Conservation (phyloP, 2,113 vertebrate species). For the Madoqua kirkii region DNA sequence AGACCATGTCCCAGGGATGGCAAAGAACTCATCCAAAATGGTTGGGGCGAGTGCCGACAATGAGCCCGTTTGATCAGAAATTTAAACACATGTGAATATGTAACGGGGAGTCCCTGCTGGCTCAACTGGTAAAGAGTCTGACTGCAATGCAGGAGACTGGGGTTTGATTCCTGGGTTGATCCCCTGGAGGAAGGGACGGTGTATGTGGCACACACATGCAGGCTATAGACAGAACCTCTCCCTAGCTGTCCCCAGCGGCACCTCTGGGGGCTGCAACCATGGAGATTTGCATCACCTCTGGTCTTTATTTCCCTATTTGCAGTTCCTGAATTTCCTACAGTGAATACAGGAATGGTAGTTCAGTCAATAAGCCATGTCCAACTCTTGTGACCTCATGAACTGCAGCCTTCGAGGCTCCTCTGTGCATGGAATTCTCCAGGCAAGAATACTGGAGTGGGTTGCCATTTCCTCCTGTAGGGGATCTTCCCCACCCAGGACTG, state of each 20-base stretch:
- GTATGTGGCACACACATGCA: accelerated
- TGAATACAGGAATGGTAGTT: not conserved
- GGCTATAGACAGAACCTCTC: not conserved
- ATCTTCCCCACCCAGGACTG: not conserved
- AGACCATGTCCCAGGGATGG: not conserved
- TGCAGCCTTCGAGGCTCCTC: not conserved
- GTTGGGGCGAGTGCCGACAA: not conserved
- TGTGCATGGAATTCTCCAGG: not conserved
- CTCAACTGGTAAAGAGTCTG: not conserved
- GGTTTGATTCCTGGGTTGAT: not conserved
- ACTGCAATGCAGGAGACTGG: not conserved
- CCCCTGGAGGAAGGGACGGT: not conserved
- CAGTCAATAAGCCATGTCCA: not conserved
- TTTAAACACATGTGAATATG: not conserved
- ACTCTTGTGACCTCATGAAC: not conserved
- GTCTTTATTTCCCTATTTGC: not conserved
- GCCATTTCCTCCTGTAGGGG: not conserved
- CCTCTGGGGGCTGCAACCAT: not conserved
- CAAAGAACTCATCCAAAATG: not conserved
- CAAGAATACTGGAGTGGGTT: not conserved
- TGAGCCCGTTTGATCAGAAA: not conserved
- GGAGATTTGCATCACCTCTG: not conserved
- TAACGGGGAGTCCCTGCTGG: not conserved
- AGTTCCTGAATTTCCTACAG: not conserved
- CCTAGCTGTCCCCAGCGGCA: not conserved